phyloP scores from a whole-genome alignment of 2,113 vertebrate species.

The Rousettus leschenaultii region DNA sequence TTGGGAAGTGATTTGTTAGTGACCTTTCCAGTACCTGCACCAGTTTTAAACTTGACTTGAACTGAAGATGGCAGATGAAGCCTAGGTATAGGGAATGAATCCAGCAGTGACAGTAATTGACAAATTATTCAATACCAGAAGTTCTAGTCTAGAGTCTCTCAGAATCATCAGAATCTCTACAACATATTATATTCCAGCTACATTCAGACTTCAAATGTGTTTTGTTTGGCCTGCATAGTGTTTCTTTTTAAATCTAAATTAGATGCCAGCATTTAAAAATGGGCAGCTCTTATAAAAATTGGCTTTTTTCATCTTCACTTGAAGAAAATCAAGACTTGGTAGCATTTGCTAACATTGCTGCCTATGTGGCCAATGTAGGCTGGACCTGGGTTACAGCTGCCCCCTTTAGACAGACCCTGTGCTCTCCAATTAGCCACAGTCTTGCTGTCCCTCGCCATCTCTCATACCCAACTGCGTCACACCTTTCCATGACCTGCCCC shows the following conservation, averaged over 20 bases:
- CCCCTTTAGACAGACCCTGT: background rate
- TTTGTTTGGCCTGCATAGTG: background rate
- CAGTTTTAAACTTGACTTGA: background rate
- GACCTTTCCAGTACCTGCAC: background rate
- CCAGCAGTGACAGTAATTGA: background rate
- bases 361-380: background rate
- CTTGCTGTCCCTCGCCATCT: background rate
- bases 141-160: background rate
- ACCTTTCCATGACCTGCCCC: background rate
- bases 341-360: background rate
- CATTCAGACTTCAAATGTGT: background rate
- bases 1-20: background rate
- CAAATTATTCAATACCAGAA: background rate
- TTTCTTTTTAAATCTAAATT: background rate
- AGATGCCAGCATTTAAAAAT: background rate
- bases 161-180: background rate
- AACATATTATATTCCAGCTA: background rate
- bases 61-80: background rate
- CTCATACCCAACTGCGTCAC: no score
- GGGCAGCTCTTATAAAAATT: background rate
- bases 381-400: background rate
- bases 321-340: background rate
- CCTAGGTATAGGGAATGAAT: background rate
- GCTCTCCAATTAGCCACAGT: background rate
- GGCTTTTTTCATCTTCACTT: background rate